phyloP scores from a whole-genome alignment of 2,888 invertebrate species.

The Parelbella ahira region DNA sequence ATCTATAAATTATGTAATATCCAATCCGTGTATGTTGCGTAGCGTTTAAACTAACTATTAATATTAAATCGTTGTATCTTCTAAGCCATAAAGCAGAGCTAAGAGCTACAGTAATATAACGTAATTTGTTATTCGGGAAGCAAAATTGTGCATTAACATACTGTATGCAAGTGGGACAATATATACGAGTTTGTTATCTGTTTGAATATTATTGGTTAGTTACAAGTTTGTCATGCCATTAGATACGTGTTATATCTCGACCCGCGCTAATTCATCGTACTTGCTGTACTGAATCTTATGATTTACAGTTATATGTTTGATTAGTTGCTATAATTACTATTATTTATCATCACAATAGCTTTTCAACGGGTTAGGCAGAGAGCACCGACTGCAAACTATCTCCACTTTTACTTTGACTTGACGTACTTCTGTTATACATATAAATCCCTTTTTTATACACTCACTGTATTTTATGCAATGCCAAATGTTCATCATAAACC shows the following conservation, averaged over 20 bases:
- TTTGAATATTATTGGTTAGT: slow-evolving; percentile 30
- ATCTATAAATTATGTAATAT: neutral
- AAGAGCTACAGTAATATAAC: slow-evolving; percentile 33
- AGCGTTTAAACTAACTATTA: slow-evolving; percentile 1
- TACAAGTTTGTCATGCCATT: slow-evolving; percentile 34
- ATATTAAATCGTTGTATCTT: slow-evolving; percentile 5
- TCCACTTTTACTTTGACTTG: too few species aligned
- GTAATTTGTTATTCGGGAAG: slow-evolving; percentile 44
- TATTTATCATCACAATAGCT: too few species aligned
- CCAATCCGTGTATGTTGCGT: neutral
- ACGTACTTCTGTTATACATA: too few species aligned
- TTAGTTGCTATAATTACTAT: slow-evolving; percentile 11
- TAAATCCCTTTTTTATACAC: too few species aligned
- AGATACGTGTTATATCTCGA: slow-evolving; percentile 32
- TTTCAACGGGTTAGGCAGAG: too few species aligned
- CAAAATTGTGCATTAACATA: slow-evolving; percentile 44
- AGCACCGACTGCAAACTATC: too few species aligned
- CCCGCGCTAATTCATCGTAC: slow-evolving; percentile 16
- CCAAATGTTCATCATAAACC: too few species aligned
- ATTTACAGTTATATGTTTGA: slow-evolving; percentile 12
- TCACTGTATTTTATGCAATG: too few species aligned
- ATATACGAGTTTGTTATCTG: too few species aligned
- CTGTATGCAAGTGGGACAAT: slow-evolving; percentile 38
- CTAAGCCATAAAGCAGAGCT: slow-evolving; percentile 17
- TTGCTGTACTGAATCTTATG: slow-evolving; percentile 17